Conservation (phyloP, 1,140 invertebrate genomes). For the Myzus persicae region DNA sequence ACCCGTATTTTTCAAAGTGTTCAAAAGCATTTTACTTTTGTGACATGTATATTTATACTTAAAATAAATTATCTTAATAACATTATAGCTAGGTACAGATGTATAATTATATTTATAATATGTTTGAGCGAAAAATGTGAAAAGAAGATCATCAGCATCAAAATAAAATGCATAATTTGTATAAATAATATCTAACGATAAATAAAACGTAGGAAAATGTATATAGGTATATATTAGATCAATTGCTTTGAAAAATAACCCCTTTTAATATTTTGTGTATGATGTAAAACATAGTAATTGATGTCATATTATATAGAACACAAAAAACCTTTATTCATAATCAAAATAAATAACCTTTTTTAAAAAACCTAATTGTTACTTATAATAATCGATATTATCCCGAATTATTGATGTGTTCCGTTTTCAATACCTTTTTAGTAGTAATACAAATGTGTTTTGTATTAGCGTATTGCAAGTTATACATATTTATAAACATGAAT, state of each 20-base stretch:
- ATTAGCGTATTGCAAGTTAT: not conserved
- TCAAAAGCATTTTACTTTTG: not conserved
- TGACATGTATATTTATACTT: not conserved
- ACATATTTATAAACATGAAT: not conserved
- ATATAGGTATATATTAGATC: not conserved
- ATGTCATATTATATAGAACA: not conserved
- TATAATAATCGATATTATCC: not conserved
- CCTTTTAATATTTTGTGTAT: not conserved
- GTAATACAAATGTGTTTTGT: not conserved
- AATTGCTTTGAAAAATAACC: not conserved
- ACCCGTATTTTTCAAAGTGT: not conserved
- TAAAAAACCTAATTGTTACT: not conserved
- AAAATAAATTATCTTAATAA: constrained; percentile 17
- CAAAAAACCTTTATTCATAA: not conserved
- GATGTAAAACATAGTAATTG: not conserved
- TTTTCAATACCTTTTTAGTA: not conserved
- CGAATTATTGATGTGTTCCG: not conserved
- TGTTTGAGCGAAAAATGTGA: not conserved
- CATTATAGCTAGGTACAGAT: not conserved
- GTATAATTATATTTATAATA: constrained; percentile 12
- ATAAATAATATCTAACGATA: not conserved
- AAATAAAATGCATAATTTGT: not conserved
- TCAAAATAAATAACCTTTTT: not conserved
- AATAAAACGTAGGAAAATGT: not conserved
- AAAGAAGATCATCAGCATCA: not conserved